Conservation (phyloP, 2,888 invertebrate genomes). For the Pollenia angustigena region DNA sequence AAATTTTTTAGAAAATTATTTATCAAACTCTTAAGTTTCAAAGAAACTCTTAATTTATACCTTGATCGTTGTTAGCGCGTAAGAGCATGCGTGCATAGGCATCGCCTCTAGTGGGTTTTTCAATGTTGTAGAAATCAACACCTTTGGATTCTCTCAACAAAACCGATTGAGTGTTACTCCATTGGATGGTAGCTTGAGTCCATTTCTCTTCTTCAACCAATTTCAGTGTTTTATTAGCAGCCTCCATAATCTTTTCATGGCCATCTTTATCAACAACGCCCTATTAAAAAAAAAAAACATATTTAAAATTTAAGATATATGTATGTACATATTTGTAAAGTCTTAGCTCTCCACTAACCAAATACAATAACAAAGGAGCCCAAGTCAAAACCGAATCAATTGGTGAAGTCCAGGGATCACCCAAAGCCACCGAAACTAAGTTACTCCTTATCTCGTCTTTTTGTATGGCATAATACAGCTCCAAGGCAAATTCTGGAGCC, state of each 20-base stretch:
- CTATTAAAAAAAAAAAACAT: constrained; percentile 74
- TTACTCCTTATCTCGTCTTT: constrained; percentile 87
- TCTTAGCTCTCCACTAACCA: constrained; percentile 84
- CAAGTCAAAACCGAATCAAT: constrained; percentile 93
- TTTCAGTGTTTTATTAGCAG: constrained; percentile 86
- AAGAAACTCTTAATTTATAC: constrained; percentile 12
- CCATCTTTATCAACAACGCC: constrained; percentile 90
- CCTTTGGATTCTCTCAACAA: constrained; percentile 87
- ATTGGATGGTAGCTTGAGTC: constrained; percentile 83
- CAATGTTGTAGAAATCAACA: constrained; percentile 93
- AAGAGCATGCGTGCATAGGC: constrained; percentile 69
- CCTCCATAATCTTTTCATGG: constrained; percentile 86
- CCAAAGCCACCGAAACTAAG: constrained; percentile 91
- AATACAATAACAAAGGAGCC: constrained; percentile 91
- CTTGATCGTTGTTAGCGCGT: constrained; percentile 42
- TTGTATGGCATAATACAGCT: constrained; percentile 86
- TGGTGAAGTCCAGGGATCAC: constrained; percentile 96
- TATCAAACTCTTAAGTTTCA: background rate
- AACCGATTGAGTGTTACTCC: constrained; percentile 87
- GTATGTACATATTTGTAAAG: background rate
- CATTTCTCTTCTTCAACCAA: constrained; percentile 86
- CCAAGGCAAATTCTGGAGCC: constrained; percentile 92
- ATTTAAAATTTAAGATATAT: background rate
- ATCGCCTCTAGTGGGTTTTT: constrained; percentile 81
- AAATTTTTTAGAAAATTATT: background rate